Conservation (phyloP, 2,113 vertebrate genomes). For the Deroptyus accipitrinus region DNA sequence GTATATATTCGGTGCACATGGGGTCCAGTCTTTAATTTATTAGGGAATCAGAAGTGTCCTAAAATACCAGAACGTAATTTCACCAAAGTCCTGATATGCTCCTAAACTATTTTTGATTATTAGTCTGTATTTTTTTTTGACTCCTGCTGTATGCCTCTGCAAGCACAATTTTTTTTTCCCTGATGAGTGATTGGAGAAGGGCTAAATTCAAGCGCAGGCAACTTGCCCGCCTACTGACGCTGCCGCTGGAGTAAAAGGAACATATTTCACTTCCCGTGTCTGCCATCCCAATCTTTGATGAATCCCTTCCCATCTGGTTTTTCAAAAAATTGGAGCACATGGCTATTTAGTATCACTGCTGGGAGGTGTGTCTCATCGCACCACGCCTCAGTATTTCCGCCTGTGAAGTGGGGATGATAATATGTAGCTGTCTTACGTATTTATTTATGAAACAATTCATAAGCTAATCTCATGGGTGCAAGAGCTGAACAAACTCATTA, state of each 20-base stretch:
- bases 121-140: conserved; percentile 17
- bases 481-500: not conserved
- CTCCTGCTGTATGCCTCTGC: not conserved
- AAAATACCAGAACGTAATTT: conserved; percentile 9
- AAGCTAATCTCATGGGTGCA: not conserved
- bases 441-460: not conserved
- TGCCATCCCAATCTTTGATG: conserved; percentile 1
- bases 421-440: not conserved
- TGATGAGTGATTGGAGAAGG: not conserved
- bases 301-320: not conserved
- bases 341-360: not conserved
- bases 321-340: not conserved
- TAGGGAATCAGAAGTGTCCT: not conserved
- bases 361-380: not conserved
- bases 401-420: not conserved
- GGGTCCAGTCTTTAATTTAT: conserved; percentile 18
- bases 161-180: not conserved
- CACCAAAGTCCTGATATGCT: not conserved
- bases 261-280: not conserved
- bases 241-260: not conserved
- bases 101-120: conserved; percentile 14
- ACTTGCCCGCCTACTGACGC: not conserved
- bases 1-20: not conserved
- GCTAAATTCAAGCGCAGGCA: not conserved
- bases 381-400: conserved; percentile 15